Evolutionary conservation across 2,797 vertebrate genomes (phyloP).

Genomic region (Lemur catta): DNA sequence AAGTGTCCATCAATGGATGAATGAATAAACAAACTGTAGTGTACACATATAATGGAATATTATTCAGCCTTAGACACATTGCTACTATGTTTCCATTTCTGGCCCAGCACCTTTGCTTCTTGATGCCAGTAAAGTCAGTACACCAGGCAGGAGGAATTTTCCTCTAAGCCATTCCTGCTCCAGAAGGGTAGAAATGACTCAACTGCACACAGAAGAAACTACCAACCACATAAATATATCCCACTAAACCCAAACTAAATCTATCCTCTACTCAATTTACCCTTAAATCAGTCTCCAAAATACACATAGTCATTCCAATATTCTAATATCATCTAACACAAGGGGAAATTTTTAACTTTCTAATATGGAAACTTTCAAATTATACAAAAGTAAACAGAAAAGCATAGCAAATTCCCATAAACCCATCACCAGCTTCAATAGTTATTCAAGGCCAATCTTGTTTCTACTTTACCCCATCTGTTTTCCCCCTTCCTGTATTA

Average conservation of each 20-base stretch:
- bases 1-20: too few species aligned
- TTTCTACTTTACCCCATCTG: background rate
- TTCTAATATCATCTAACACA: background rate
- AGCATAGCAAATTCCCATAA: background rate
- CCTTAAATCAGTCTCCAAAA: background rate
- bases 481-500: background rate
- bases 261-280: background rate
- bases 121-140: background rate
- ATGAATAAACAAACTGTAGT: background rate
- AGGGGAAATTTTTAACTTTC: background rate
- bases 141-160: background rate
- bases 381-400: background rate
- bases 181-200: background rate
- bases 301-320: background rate
- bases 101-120: background rate
- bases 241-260: background rate
- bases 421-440: background rate
- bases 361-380: background rate
- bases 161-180: background rate
- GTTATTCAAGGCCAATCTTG: background rate
- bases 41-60: background rate
- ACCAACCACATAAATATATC: background rate
- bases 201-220: background rate
- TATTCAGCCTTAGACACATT: background rate
- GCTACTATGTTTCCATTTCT: background rate